These are phyloP conservation scores for Hestina assimilis DNA, from an alignment of 1,140 invertebrate species.

Conservation along the genomic window DNA sequence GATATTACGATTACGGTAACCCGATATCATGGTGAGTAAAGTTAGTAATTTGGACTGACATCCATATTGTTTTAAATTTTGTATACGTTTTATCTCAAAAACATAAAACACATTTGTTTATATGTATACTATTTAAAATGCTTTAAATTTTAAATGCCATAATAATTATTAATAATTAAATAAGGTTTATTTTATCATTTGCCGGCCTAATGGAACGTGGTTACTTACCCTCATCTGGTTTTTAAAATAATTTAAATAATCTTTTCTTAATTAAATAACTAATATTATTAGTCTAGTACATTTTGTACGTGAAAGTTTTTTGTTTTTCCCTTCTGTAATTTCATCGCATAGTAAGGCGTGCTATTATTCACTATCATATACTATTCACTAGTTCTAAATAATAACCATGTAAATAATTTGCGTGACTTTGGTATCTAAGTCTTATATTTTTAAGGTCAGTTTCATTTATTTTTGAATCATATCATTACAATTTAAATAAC, in stretches of 20 bases:
- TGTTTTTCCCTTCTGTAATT: too few species aligned
- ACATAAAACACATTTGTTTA: slow-evolving; percentile 37
- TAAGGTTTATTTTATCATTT: background rate
- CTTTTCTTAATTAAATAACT: background rate
- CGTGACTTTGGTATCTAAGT: too few species aligned
- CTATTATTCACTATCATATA: too few species aligned
- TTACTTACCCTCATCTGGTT: background rate
- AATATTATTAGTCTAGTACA: background rate
- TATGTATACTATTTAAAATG: slow-evolving; percentile 4
- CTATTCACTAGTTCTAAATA: too few species aligned
- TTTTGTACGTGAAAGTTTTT: too few species aligned
- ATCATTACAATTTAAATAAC: too few species aligned
- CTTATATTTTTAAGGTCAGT: too few species aligned
- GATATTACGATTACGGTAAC: slow-evolving; percentile 78
- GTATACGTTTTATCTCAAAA: slow-evolving; percentile 52
- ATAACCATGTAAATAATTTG: too few species aligned
- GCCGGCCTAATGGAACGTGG: background rate
- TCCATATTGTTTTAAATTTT: slow-evolving; percentile 67
- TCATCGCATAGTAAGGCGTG: too few species aligned
- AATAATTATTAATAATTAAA: background rate
- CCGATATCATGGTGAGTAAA: slow-evolving; percentile 77
- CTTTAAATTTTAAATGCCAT: background rate
- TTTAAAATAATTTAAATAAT: background rate
- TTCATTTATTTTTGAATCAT: too few species aligned
- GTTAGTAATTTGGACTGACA: slow-evolving; percentile 41